phyloP scores from a whole-genome alignment of 1,140 invertebrate species.

The Anastatus disparis region DNA sequence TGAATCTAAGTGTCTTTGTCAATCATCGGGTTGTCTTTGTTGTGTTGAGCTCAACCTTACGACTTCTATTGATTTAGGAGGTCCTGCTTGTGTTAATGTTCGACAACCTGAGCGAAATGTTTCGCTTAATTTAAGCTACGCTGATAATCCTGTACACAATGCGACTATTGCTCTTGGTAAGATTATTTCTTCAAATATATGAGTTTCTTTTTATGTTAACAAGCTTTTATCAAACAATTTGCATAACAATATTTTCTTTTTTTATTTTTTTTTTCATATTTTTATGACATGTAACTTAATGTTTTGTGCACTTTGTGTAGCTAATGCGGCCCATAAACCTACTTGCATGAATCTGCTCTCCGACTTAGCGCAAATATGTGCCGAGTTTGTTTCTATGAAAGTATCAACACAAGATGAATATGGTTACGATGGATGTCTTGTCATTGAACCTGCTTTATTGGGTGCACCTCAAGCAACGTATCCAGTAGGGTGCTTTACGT shows the following conservation, averaged over 20 bases:
- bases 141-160: conserved; percentile 67
- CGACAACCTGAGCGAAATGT: conserved; percentile 66
- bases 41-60: conserved; percentile 65
- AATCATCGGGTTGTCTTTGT: conserved; percentile 61
- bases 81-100: conserved; percentile 66
- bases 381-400: conserved; percentile 64
- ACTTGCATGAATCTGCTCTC: conserved; percentile 69
- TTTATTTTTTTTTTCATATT: no score
- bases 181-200: no score
- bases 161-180: conserved; percentile 66
- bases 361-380: conserved; percentile 68
- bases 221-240: no score
- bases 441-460: conserved; percentile 67
- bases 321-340: conserved; percentile 61
- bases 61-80: conserved; percentile 64
- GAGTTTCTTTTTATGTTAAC: no score
- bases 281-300: no score
- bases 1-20: conserved; percentile 63
- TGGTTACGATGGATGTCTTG: conserved; percentile 64
- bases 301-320: conserved; percentile 38
- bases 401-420: conserved; percentile 38
- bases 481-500: conserved; percentile 68
- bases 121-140: conserved; percentile 67
- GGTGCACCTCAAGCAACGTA: conserved; percentile 65
- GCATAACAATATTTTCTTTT: no score